Base-by-base conservation (phyloP, 2,888 invertebrate species). In the Drosophila koepferae region DNA sequence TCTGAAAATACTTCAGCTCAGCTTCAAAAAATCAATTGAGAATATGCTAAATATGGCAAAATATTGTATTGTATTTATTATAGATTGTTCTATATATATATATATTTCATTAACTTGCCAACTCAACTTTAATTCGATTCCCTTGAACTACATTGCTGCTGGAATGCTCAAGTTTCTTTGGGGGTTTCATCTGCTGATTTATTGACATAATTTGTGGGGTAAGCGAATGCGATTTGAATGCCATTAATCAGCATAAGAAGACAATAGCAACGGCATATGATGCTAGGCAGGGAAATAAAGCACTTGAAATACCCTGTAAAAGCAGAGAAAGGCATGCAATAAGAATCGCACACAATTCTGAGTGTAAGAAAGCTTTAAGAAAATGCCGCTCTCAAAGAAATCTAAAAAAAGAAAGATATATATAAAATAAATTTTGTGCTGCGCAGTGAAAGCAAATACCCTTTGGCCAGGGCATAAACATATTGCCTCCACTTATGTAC, bases 191-290 rank as follows among this genome's bases (percentile, higher is more conserved):
- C 16, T 48, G 62, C 77, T 86, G 86, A 82, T 82, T 86, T 81
- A 82, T 86, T 71, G 81, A 61, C 63, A 72, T 77, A 83, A 77
- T 86, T 82, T 82, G 72, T 61, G 61, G 74, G 77, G 68, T 69
- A 31, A 40, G 67, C 64, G 63, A 82, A 74, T 82, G 74, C 81
- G 72, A 74, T 86, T 86, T 73, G 80, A 77, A 73, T 74, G 86
- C 72, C 81, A 86, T 82, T 74, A 86, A 82, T 82, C 82, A 80
- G 86, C 66, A 2, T 34, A 36, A 63, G 72, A 72, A 77, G 77
- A 82, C 86, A 80, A 82, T 82, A 77, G 80, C 72, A 72, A 65
- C 8, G 12, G 31, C 14, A 38, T 18, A 10, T 14, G 3, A 16
- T 3, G 7, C 34, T 14, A 9, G 6, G 2, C 9, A 14, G 28